Conservation (phyloP, 2,113 vertebrate species). For the Psephotus haematonotus region DNA sequence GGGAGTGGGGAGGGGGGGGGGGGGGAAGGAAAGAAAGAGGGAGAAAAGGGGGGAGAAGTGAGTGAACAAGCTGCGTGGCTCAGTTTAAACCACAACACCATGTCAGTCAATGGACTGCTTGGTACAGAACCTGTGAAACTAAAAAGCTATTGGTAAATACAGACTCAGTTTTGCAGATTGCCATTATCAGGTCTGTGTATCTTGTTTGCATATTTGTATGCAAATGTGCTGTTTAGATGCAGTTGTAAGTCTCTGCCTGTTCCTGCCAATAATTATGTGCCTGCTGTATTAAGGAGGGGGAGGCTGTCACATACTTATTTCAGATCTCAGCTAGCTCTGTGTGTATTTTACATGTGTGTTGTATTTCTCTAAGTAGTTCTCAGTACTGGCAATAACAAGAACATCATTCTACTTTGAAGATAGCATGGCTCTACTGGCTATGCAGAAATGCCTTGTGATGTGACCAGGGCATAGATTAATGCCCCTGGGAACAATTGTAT, state of each 20-base stretch:
- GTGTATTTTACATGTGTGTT: too few species aligned
- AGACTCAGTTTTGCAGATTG: neutral
- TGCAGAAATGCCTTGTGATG: neutral
- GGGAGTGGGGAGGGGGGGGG: too few species aligned
- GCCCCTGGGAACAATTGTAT: neutral
- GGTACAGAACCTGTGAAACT: neutral
- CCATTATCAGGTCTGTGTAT: too few species aligned
- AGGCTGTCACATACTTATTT: accelerated
- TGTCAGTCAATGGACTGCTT: neutral
- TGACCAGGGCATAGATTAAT: neutral
- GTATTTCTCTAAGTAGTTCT: neutral
- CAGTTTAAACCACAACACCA: too few species aligned
- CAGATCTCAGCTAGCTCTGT: neutral
- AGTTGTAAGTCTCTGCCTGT: neutral
- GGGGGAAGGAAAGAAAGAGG: too few species aligned
- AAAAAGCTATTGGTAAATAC: neutral
- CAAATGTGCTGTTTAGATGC: neutral
- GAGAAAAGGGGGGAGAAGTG: too few species aligned
- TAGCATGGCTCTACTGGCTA: neutral
- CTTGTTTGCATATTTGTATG: accelerated
- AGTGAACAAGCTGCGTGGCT: too few species aligned
- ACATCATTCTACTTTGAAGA: neutral
- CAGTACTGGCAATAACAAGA: neutral
- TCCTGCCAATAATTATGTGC: neutral
- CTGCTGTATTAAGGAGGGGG: neutral